phyloP scores from a whole-genome alignment of 1,140 invertebrate genomes.

The Drosophila prosaltans region DNA sequence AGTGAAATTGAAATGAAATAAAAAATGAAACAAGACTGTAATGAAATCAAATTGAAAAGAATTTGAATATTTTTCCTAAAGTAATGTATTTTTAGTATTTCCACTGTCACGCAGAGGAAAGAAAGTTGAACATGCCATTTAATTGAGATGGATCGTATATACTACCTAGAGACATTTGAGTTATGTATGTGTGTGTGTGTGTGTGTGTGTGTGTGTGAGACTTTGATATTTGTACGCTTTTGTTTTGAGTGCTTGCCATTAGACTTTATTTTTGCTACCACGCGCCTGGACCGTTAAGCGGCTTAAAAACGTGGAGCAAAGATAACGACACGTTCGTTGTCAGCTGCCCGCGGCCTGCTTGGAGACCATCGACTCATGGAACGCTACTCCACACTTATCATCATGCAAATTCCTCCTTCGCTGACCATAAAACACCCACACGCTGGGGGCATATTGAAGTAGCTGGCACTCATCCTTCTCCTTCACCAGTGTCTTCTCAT shows the following conservation, averaged over 20 bases:
- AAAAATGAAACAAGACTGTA: too few relatives aligned
- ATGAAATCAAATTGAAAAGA: too few relatives aligned
- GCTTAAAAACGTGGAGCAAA: slow-evolving; percentile 30
- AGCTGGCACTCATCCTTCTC: slow-evolving; percentile 15
- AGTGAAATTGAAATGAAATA: not conserved
- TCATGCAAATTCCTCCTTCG: slow-evolving; percentile 18
- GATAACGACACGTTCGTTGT: slow-evolving; percentile 40
- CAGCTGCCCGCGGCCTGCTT: not conserved
- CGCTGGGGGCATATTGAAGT: slow-evolving; percentile 26
- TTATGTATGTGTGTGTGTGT: too few relatives aligned
- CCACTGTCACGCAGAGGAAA: too few relatives aligned
- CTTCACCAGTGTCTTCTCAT: not conserved
- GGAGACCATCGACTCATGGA: slow-evolving; percentile 15
- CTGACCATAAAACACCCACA: slow-evolving; percentile 48
- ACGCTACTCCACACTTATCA: slow-evolving; percentile 26
- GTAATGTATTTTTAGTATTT: too few relatives aligned
- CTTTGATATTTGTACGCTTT: not conserved
- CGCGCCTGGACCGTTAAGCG: slow-evolving; percentile 25
- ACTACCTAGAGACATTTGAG: too few relatives aligned
- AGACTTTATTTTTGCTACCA: not conserved
- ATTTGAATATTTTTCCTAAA: too few relatives aligned
- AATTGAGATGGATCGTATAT: too few relatives aligned
- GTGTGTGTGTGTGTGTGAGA: too few relatives aligned
- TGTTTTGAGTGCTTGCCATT: slow-evolving; percentile 1
- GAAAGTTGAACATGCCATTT: too few relatives aligned